These are phyloP conservation scores for Lasioglossum albipes DNA, from an alignment of 1,140 invertebrate genomes.

Conservation along the genomic window DNA sequence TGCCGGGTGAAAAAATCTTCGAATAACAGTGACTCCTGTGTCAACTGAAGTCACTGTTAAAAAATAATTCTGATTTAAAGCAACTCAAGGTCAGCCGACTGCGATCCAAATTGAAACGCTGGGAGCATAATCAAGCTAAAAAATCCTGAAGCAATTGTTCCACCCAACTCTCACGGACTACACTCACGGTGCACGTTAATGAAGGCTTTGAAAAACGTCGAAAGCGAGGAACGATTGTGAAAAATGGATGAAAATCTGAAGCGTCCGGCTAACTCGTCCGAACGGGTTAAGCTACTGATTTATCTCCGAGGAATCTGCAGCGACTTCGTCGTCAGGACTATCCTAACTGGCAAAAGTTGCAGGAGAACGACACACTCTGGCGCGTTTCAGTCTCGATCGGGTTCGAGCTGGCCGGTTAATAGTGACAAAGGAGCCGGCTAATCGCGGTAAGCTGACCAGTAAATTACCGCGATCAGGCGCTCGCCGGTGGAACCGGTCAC, in stretches of 20 bases:
- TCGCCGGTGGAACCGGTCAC: slow-evolving; percentile 52
- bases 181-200: too few relatives aligned
- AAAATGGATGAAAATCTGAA: neutral
- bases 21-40: too few relatives aligned
- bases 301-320: neutral
- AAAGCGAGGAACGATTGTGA: neutral
- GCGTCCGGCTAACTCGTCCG: neutral
- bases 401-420: slow-evolving; percentile 11
- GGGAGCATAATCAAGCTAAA: too few relatives aligned
- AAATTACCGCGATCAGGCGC: slow-evolving; percentile 53
- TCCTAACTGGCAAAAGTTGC: neutral
- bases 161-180: too few relatives aligned
- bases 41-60: too few relatives aligned
- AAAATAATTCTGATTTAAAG: too few relatives aligned
- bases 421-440: slow-evolving; percentile 58
- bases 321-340: too few relatives aligned
- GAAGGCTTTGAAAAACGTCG: too few relatives aligned
- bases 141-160: too few relatives aligned
- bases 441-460: slow-evolving; percentile 57
- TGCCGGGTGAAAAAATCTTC: too few relatives aligned
- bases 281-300: neutral
- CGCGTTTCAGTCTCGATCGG: neutral
- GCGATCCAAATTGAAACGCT: too few relatives aligned
- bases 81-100: too few relatives aligned
- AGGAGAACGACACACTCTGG: neutral